Evolutionary conservation across 2,113 vertebrate genomes (phyloP), one percentile per base, ranked within the genome.

Genomic region (Phoxinus phoxinus): DNA sequence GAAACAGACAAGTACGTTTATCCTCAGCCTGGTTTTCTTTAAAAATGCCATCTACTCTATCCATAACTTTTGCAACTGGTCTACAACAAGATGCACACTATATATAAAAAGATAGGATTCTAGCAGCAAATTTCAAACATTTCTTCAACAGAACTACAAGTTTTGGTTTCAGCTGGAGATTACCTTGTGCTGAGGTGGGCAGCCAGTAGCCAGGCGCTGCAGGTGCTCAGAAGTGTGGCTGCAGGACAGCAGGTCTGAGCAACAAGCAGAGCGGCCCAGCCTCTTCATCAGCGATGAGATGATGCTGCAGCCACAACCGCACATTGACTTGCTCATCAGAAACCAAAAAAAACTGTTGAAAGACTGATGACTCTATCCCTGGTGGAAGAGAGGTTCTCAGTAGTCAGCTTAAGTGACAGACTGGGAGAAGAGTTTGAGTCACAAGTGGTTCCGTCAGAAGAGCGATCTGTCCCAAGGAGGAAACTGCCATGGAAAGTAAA

Each of bases 271-370:
- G 95, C 97, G 94, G 93, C 97, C 96, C 95, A 99, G 95, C 95
- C 97, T 97, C 97, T 99, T 99, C 98, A 99, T 99, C 95, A 99
- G 94, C 92, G 96, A 97, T 92, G 97, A 99, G 96, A 99, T 96
- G 95, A 99, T 90, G 95, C 96, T 97, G 95, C 98, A 97, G 94
- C 96, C 96, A 96, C 98, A 99, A 95, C 97, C 97, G 93, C 98
- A 99, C 98, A 99, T 99, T 94, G 96, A 97, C 94, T 95, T 95
- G 94, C 93, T 98, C 96, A 96, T 97, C 91, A 93, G 95, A 76
- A 94, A 9, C 90, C 95, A 88, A 93, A 30, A 30, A 67, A 17
- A 21, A 17, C 11, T 0, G 3, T 65, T 46, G 32, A 51, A 75
- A 23, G 30, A 83, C 17, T 17, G 17, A 12, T 23, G 41, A 71